Percentiles rank a stretch among this genome's conserved stretches.
These are phyloP conservation scores for Phalloptychus januarius DNA, from an alignment of 2,797 vertebrate genomes.

Conservation along the genomic window DNA sequence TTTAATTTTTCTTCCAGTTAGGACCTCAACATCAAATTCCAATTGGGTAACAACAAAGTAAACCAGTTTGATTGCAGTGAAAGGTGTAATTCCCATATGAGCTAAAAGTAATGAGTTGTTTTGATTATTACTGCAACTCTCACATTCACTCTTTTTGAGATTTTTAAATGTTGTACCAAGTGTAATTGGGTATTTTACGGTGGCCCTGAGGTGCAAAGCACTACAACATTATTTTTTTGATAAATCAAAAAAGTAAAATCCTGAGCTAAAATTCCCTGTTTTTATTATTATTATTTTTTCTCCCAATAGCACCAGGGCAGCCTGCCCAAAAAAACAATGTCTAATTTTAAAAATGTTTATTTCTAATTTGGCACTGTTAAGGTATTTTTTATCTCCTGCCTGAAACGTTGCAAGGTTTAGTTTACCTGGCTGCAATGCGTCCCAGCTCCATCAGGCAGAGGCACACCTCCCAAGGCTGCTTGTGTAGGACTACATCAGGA, in stretches of 20 bases:
- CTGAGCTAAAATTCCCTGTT: background rate
- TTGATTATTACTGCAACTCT: background rate
- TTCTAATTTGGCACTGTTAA: background rate
- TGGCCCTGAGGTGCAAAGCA: too few relatives aligned
- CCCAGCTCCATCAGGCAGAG: conserved; percentile 95
- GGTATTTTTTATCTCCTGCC: background rate
- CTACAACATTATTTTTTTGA: too few relatives aligned
- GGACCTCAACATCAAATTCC: background rate
- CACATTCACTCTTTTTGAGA: background rate
- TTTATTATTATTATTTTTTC: background rate
- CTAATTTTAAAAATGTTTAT: background rate
- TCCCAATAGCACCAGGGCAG: background rate
- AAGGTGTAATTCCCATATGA: background rate
- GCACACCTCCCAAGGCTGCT: conserved; percentile 93
- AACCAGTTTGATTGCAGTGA: background rate
- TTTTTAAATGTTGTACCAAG: background rate
- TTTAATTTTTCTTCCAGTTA: background rate
- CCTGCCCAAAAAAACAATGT: background rate
- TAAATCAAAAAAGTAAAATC: background rate
- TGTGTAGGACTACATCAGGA: conserved; percentile 88
- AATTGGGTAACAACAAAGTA: background rate
- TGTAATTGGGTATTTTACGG: too few relatives aligned
- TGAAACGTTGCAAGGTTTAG: background rate
- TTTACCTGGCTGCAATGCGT: conserved; percentile 90
- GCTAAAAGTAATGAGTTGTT: background rate